These are phyloP conservation scores for Quadroppia sp. DNA, from an alignment of 2,888 invertebrate genomes.

Conservation along the genomic window DNA sequence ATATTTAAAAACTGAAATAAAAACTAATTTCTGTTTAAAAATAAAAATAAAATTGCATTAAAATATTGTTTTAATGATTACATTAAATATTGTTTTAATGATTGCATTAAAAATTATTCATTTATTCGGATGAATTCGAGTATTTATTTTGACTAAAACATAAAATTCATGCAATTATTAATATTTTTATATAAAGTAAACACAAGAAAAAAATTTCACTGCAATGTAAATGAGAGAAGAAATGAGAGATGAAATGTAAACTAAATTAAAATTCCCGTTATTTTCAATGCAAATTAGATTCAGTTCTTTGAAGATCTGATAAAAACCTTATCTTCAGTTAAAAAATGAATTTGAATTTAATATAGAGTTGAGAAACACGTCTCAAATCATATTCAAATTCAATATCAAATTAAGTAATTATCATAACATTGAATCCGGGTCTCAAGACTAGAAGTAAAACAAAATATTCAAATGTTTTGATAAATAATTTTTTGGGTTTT, in stretches of 20 bases:
- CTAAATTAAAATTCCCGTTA: background rate
- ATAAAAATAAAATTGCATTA: background rate
- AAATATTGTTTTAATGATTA: background rate
- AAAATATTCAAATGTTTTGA: too few relatives aligned
- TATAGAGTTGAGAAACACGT: background rate
- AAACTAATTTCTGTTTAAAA: too few relatives aligned
- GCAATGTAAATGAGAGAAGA: background rate
- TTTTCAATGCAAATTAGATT: background rate
- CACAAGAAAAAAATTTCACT: background rate
- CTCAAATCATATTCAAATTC: background rate
- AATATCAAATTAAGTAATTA: background rate
- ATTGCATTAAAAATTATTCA: background rate
- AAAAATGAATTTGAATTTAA: background rate
- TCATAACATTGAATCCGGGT: background rate
- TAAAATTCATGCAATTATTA: background rate
- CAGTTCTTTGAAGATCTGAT: background rate
- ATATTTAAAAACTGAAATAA: too few relatives aligned
- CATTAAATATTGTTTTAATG: background rate
- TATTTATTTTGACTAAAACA: background rate
- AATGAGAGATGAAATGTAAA: background rate
- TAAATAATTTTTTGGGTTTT: too few relatives aligned
- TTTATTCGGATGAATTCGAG: background rate
- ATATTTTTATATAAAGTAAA: background rate
- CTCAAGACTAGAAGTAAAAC: background rate
- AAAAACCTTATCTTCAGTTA: background rate